Percentiles rank a stretch among this genome's conserved stretches.
Evolutionary conservation across 2,888 invertebrate genomes (phyloP).

Genomic region (Portevinia maculata): DNA sequence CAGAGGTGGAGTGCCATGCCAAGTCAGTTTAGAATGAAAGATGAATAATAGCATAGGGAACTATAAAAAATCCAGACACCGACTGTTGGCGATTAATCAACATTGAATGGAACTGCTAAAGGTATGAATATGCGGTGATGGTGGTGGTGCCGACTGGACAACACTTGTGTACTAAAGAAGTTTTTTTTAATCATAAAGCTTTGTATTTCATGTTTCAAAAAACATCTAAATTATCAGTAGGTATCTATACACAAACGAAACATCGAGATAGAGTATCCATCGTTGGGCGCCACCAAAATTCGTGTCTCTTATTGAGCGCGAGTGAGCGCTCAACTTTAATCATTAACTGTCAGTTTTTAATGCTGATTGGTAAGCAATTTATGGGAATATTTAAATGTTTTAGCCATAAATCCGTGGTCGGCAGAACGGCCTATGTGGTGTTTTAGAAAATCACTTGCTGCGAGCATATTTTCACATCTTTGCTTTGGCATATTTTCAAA

Average conservation of each 20-base stretch:
- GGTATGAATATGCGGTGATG: constrained; percentile 34
- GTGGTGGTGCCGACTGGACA: constrained; percentile 27
- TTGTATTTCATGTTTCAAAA: constrained; percentile 14
- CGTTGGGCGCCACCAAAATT: constrained; percentile 60
- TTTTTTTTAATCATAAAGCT: constrained; percentile 47
- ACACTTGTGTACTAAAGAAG: background rate
- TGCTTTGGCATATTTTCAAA: background rate
- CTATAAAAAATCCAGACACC: constrained; percentile 23
- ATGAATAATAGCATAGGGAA: constrained; percentile 36
- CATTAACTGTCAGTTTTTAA: constrained; percentile 35
- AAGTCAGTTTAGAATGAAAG: constrained; percentile 29
- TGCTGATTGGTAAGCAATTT: constrained; percentile 53
- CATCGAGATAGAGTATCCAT: too few relatives aligned
- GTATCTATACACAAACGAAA: constrained; percentile 11
- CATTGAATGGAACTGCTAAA: constrained; percentile 50
- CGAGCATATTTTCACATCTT: constrained; percentile 21
- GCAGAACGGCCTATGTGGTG: background rate
- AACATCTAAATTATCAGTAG: constrained; percentile 14
- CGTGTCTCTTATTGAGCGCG: constrained; percentile 1
- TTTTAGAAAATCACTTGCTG: constrained; percentile 23
- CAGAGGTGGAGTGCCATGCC: constrained; percentile 21
- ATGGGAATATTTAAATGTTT: constrained; percentile 40
- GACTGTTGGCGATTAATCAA: constrained; percentile 46
- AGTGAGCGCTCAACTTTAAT: constrained; percentile 8
- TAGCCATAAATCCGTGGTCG: background rate